Evolutionary conservation across 2,888 invertebrate species (phyloP), one percentile per base, ranked within the genome.

Genomic region (Drosophila subquinaria): DNA sequence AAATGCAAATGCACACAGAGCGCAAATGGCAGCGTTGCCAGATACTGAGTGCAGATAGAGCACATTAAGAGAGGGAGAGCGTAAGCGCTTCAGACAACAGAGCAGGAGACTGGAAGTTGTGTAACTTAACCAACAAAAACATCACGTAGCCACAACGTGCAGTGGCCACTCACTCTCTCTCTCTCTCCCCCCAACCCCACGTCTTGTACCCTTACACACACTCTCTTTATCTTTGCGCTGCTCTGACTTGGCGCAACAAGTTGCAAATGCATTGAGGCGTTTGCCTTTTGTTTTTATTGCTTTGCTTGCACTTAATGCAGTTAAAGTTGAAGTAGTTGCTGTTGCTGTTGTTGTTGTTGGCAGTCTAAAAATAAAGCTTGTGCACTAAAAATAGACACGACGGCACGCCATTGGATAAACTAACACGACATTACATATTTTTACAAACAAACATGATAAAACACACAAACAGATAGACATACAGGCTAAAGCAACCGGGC

Each of bases 71-170:
- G 53, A 17, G 50, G 47, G 27, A 53, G 60, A 56, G 27, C 35
- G 45, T 11, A 43, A 60, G 62, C 30, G 30, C 30, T 30, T 4
- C 23, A 51, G 57, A 20, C 42, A 57, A 20, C 42, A 57, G 61
- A 70, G 36, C 42, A 23, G 40, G 45, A 59, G 65, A 67, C 72
- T 76, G 80, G 68, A 74, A 72, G 81, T 84, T 84, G 88, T 87
- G 80, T 81, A 84, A 85, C 76, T 69, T 52, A 69, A 17, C 59
- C 77, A 77, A 77, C 77, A 74, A 78, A 76, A 81, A 87, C 79
- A 84, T 87, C 85, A 87, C 84, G 87, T 82, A 84, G 71, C 78
- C 70, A 74, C 79, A 86, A 83, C 84, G 83, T 86, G 79, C 77
- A 72, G 45, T 69, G 55, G 45, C 36, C 66, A 48, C 11, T 3